These are phyloP conservation scores for Drosophila seguyi DNA, from an alignment of 1,140 invertebrate genomes.

Conservation along the genomic window DNA sequence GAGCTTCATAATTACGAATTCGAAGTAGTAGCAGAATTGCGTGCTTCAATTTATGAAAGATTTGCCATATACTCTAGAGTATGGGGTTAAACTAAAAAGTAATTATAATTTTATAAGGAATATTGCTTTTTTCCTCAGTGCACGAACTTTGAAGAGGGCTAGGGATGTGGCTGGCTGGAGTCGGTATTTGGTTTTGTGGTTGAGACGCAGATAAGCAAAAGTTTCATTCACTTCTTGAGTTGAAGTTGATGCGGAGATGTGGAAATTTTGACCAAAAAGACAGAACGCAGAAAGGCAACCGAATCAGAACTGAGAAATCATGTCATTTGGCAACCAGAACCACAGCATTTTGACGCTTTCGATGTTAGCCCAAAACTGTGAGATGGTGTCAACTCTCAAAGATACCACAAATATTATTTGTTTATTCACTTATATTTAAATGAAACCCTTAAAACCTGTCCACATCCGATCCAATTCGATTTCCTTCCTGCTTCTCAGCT, in stretches of 20 bases:
- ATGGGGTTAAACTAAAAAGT: background rate
- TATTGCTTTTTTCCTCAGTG: conserved; percentile 1
- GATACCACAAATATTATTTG: background rate
- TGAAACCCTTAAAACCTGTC: background rate
- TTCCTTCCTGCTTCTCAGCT: conserved; percentile 10
- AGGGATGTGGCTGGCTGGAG: conserved; percentile 35
- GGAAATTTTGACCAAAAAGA: conserved; percentile 33
- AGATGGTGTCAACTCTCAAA: background rate
- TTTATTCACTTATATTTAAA: too few relatives aligned
- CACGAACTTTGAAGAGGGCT: background rate
- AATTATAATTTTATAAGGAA: background rate
- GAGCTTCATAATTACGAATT: background rate
- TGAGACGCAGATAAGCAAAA: conserved; percentile 74
- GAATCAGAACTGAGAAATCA: conserved; percentile 72
- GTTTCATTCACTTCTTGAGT: conserved; percentile 46
- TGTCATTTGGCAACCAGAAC: conserved; percentile 64
- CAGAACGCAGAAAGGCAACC: conserved; percentile 23
- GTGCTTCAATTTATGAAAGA: background rate
- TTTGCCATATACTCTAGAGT: background rate
- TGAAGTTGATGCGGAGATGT: conserved; percentile 40
- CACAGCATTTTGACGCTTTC: conserved; percentile 59
- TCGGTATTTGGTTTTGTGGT: conserved; percentile 48
- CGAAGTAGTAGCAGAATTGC: background rate
- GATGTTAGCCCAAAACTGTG: conserved; percentile 57
- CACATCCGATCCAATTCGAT: conserved; percentile 10